These are phyloP conservation scores for Plectrocnemia conspersa DNA, from an alignment of 1,140 invertebrate genomes.

Conservation along the genomic window DNA sequence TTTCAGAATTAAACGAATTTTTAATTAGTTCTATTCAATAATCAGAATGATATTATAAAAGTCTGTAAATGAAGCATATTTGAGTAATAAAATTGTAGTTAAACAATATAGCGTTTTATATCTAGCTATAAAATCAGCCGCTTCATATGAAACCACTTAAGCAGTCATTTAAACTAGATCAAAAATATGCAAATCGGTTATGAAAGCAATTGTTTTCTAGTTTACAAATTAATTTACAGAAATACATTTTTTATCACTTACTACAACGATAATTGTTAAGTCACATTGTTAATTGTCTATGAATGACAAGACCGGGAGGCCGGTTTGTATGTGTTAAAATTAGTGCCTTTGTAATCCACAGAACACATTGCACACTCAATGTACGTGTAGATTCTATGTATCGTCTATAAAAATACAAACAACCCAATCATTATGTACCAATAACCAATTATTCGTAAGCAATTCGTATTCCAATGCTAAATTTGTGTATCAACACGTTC, in stretches of 20 bases:
- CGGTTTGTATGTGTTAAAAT: slow-evolving; percentile 29
- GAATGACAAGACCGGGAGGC: slow-evolving; percentile 28
- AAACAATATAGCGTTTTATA: too few relatives aligned
- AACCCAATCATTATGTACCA: slow-evolving; percentile 16
- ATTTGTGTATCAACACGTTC: slow-evolving; percentile 16
- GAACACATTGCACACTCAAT: slow-evolving; percentile 6
- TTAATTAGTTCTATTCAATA: too few relatives aligned
- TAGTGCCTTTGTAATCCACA: slow-evolving; percentile 32
- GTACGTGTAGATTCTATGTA: slow-evolving; percentile 3
- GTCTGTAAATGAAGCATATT: too few relatives aligned
- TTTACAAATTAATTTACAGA: slow-evolving; percentile 8
- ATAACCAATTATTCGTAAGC: slow-evolving; percentile 16
- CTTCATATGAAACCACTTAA: too few relatives aligned
- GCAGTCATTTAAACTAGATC: too few relatives aligned
- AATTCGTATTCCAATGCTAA: slow-evolving; percentile 11
- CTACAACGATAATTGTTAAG: slow-evolving; percentile 27
- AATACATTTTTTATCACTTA: slow-evolving; percentile 24
- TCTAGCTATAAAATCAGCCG: too few relatives aligned
- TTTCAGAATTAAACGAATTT: too few relatives aligned
- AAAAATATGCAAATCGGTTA: too few relatives aligned
- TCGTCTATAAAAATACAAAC: slow-evolving; percentile 22
- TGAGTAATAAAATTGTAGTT: too few relatives aligned
- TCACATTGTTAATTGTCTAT: slow-evolving; percentile 35
- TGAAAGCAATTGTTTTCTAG: too few relatives aligned
- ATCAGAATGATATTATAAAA: too few relatives aligned